Conservation (phyloP, 1,140 invertebrate genomes). For the Ericerus pela region DNA sequence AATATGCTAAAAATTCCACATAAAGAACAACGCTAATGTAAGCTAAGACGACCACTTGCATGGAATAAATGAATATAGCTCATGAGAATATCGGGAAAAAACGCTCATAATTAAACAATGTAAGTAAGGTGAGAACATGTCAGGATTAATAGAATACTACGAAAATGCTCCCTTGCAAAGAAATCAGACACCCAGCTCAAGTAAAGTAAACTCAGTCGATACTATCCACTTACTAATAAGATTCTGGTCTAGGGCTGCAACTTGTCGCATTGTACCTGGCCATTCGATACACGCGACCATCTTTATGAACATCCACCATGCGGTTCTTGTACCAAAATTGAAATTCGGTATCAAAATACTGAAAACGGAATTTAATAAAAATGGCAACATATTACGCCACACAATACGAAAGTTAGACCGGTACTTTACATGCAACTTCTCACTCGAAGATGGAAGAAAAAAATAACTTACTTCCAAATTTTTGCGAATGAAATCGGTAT, state of each 20-base stretch:
- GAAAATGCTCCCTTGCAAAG: not conserved
- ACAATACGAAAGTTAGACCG: no score
- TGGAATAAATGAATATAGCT: no score
- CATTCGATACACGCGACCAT: conserved; percentile 39
- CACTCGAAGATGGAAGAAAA: not conserved
- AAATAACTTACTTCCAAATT: conserved; percentile 32
- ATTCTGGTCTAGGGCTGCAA: conserved; percentile 59
- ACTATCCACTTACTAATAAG: conserved; percentile 41
- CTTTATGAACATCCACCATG: conserved; percentile 33
- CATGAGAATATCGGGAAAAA: no score
- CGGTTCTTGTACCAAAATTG: conserved; percentile 43
- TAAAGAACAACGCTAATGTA: no score
- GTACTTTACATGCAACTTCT: no score
- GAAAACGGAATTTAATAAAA: conserved; percentile 31
- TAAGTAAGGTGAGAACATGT: not conserved
- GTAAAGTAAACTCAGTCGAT: not conserved
- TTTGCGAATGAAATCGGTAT: conserved; percentile 44
- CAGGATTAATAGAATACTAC: not conserved
- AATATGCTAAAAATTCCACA: no score
- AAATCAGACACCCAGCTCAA: not conserved
- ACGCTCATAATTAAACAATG: no score
- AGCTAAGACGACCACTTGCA: no score
- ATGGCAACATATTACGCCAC: no score
- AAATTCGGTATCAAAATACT: conserved; percentile 51
- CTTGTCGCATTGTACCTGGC: conserved; percentile 38